phyloP scores from a whole-genome alignment of 2,797 vertebrate species.

The Tangara arthus region DNA sequence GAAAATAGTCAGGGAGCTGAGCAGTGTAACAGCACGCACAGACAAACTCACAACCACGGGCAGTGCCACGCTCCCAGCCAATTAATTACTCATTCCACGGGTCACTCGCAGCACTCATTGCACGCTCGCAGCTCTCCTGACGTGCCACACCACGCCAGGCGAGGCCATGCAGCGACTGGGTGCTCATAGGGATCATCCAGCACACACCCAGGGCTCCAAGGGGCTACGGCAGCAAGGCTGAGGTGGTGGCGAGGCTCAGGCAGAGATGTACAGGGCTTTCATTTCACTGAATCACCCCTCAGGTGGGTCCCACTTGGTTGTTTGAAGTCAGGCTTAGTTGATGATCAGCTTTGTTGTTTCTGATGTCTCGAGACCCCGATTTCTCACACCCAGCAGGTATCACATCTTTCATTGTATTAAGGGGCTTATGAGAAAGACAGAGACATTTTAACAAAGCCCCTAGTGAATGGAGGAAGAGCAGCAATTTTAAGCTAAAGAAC shows the following conservation, averaged over 20 bases:
- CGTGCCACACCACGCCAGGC: accelerated
- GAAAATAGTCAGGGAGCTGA: accelerated
- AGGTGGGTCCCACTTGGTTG: accelerated
- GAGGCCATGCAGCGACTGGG: accelerated
- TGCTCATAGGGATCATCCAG: accelerated
- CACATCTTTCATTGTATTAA: not conserved
- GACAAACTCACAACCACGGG: accelerated
- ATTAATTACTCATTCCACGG: not conserved
- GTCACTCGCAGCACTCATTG: not conserved
- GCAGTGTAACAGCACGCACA: not conserved
- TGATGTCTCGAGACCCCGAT: not conserved
- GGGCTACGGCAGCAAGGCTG: not conserved
- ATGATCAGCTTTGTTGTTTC: not conserved
- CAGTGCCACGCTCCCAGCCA: accelerated
- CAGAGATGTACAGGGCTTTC: accelerated
- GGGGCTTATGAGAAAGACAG: not conserved
- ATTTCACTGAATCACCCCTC: not conserved
- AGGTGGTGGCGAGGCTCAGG: accelerated
- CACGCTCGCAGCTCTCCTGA: accelerated
- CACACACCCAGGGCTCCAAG: accelerated
- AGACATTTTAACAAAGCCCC: not conserved
- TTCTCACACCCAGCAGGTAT: not conserved
- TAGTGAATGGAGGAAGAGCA: not conserved
- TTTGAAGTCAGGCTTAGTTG: not conserved
- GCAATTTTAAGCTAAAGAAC: not conserved